Percentiles rank a stretch among this genome's conserved stretches.
These are phyloP conservation scores for Elysia chlorotica DNA, from an alignment of 1,140 invertebrate genomes.

Conservation along the genomic window DNA sequence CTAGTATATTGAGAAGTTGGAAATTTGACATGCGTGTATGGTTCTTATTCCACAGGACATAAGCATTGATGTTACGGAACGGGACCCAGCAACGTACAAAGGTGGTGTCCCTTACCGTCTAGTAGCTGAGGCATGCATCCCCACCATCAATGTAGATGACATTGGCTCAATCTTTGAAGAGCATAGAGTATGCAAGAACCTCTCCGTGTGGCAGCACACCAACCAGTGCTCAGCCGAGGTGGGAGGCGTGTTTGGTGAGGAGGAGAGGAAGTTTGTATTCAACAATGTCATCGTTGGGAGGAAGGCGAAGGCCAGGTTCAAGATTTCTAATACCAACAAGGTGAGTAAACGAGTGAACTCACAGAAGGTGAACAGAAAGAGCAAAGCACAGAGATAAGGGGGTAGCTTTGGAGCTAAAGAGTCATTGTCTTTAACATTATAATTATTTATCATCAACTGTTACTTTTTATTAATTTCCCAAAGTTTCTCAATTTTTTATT, in stretches of 20 bases:
- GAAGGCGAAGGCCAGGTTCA: slow-evolving; percentile 60
- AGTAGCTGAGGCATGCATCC: slow-evolving; percentile 58
- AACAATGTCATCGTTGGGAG: slow-evolving; percentile 62
- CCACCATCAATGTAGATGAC: slow-evolving; percentile 56
- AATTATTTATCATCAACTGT: too few relatives aligned
- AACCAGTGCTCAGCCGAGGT: slow-evolving; percentile 45
- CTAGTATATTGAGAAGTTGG: too few relatives aligned
- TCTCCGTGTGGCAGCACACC: slow-evolving; percentile 56
- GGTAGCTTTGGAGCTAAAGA: too few relatives aligned
- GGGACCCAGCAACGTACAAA: slow-evolving; percentile 51
- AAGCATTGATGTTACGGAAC: slow-evolving; percentile 56
- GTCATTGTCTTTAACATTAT: too few relatives aligned
- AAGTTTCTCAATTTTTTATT: too few relatives aligned
- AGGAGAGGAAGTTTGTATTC: slow-evolving; percentile 61
- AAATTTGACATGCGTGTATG: too few relatives aligned
- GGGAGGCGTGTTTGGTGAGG: slow-evolving; percentile 60
- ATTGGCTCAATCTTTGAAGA: slow-evolving; percentile 62
- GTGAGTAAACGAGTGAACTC: slow-evolving; percentile 30
- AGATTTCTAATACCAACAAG: slow-evolving; percentile 60
- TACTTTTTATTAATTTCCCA: too few relatives aligned
- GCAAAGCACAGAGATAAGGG: too few relatives aligned
- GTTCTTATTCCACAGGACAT: slow-evolving; percentile 47
- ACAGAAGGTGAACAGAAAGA: too few relatives aligned
- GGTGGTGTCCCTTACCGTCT: slow-evolving; percentile 59
- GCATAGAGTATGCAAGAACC: slow-evolving; percentile 59